Evolutionary conservation across 1,140 invertebrate genomes (phyloP), one percentile per base, ranked within the genome.

Genomic region (Apis laboriosa): DNA sequence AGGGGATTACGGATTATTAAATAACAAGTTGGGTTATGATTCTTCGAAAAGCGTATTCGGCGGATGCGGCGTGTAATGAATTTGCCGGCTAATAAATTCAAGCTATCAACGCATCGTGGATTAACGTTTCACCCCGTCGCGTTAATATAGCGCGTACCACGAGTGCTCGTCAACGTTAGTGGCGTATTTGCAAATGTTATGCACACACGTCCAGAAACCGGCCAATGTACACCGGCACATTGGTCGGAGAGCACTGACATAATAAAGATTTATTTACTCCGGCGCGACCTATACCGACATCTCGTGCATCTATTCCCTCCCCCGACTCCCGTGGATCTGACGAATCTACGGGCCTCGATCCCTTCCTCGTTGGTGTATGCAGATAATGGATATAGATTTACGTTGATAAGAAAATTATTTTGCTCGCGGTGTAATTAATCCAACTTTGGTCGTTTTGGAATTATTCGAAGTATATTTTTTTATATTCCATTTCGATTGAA

Each of bases 201-300:
- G 74, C 66, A 77, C 80, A 70, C 73, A 70, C 73, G 80, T 77
- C 66, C 80, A 82, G 64, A 82, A 77, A 64, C 80, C 74, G 28
- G 5, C n/a, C 24, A 58, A 43, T 60, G 64, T 60, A 77, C 74
- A 60, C 74, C 28, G 43, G 21, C 3, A 2, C 34, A 2, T 67
- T 43, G 34, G 34, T 43, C 34, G 34, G 34, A n/a, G n/a, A 60
- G 53, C 56, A 71, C 66, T 68, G 80, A 71, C 75, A 63, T 83
- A 83, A 83, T 83, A 83, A 83, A 83, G 74, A 77, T 83, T 83
- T 77, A 77, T 83, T 77, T 83, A 83, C 74, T 53, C 63, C 24
- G 28, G 11, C 49, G 15, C 49, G 56, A 51, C 64, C 34, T 77
- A 34, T 34, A 34, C 34, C 34, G 34, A 34, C 34, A 34, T 34